Evolutionary conservation across 2,888 invertebrate species (phyloP).

Genomic region (Stenodema calcarata): DNA sequence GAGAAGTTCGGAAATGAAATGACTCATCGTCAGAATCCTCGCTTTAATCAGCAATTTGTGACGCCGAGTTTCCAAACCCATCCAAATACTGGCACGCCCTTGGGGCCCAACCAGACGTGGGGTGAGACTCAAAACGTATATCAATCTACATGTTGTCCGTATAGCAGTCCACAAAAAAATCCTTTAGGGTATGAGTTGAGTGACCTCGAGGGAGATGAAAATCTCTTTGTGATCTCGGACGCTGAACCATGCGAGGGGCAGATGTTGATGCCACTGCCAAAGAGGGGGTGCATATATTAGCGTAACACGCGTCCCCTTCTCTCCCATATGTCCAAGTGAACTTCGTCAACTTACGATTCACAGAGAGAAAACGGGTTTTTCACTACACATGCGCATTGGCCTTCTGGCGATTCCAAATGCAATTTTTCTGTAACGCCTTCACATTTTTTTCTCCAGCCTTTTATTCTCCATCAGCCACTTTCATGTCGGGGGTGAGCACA

Average conservation of each 20-base stretch:
- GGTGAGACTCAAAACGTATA: neutral
- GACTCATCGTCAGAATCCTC: neutral
- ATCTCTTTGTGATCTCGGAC: conserved; percentile 41
- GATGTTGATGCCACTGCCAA: neutral
- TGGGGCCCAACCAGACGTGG: neutral
- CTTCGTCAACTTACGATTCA: neutral
- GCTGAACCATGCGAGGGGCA: conserved; percentile 18
- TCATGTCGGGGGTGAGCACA: neutral
- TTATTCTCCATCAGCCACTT: neutral
- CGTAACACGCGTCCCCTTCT: conserved; percentile 23
- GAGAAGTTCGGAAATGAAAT: neutral
- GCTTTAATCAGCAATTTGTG: conserved; percentile 1
- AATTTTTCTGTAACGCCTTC: neutral
- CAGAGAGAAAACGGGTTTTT: neutral
- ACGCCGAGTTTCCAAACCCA: conserved; percentile 13
- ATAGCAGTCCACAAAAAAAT: neutral
- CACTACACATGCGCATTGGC: neutral
- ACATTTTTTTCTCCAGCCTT: neutral
- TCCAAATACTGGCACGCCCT: neutral
- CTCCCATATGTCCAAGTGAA: conserved; percentile 3
- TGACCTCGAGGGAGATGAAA: conserved; percentile 43
- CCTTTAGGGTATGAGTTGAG: conserved; percentile 4
- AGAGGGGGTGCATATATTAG: conserved; percentile 38
- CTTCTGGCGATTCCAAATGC: neutral
- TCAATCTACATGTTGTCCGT: neutral